Evolutionary conservation across 2,888 invertebrate species (phyloP).

Genomic region (Agrotis puta): DNA sequence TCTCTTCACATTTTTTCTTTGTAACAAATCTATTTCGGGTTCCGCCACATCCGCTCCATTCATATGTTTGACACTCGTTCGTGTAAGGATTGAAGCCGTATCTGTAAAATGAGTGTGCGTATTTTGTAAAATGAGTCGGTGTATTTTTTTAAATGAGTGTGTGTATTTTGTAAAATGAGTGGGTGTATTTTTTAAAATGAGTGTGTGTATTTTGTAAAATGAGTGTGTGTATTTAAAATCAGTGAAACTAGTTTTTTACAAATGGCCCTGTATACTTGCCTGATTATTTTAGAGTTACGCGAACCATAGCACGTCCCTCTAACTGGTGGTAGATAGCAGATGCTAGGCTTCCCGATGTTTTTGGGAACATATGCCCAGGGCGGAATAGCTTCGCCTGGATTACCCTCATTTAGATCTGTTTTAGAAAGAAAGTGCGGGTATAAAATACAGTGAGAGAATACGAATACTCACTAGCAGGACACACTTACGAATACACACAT

Average conservation of each 20-base stretch:
- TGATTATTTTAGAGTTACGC: accelerated
- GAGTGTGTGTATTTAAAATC: too few species aligned
- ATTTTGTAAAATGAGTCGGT: background rate
- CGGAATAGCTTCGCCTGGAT: background rate
- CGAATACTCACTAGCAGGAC: too few species aligned
- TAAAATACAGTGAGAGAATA: too few species aligned
- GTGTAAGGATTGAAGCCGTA: constrained; percentile 32
- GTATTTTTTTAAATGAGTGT: too few species aligned
- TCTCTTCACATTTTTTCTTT: background rate
- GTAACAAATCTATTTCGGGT: constrained; percentile 2
- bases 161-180: too few species aligned
- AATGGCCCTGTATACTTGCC: background rate
- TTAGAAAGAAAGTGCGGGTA: background rate
- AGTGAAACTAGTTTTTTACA: too few species aligned
- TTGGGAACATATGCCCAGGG: constrained; percentile 25
- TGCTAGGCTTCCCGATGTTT: background rate
- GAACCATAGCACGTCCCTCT: constrained; percentile 18
- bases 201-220: too few species aligned
- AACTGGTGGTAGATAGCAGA: constrained; percentile 1
- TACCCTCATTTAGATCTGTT: constrained; percentile 24
- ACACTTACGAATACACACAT: too few species aligned
- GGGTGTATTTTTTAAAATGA: too few species aligned
- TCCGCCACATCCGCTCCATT: constrained; percentile 22
- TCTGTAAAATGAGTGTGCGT: constrained; percentile 14
- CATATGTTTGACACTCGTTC: background rate